phyloP scores from a whole-genome alignment of 1,140 invertebrate genomes.

The Drosophila ficusphila region DNA sequence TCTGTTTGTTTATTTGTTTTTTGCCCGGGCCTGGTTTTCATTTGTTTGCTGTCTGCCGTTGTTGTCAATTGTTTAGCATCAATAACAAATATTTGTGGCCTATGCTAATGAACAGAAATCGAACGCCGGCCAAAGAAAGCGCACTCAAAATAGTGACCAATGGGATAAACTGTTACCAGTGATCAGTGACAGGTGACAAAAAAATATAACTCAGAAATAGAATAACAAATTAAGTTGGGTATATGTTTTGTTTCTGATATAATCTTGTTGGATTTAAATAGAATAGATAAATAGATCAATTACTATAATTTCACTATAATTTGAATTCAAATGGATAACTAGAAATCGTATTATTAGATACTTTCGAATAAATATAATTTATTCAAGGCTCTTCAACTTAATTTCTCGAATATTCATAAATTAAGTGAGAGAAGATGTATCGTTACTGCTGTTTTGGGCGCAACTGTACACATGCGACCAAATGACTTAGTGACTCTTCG shows the following conservation, averaged over 20 bases:
- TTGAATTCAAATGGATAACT: too few relatives aligned
- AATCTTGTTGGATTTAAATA: too few relatives aligned
- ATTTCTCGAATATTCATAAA: too few relatives aligned
- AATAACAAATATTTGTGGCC: constrained; percentile 73
- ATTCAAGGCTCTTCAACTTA: too few relatives aligned
- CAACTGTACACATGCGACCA: constrained; percentile 5
- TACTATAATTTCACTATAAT: too few relatives aligned
- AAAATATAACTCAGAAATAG: background rate
- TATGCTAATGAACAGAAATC: constrained; percentile 71
- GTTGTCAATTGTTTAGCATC: constrained; percentile 72
- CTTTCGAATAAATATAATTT: too few relatives aligned
- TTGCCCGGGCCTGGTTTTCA: constrained; percentile 20
- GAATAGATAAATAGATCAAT: too few relatives aligned
- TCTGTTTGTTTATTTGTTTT: constrained; percentile 33
- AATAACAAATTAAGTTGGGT: too few relatives aligned
- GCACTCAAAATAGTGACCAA: background rate
- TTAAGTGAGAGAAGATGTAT: too few relatives aligned
- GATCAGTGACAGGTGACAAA: background rate
- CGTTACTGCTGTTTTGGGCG: background rate
- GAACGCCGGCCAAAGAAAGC: constrained; percentile 46
- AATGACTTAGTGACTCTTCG: constrained; percentile 29
- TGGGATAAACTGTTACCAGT: background rate
- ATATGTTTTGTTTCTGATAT: too few relatives aligned
- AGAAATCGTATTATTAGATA: too few relatives aligned
- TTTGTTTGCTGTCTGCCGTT: constrained; percentile 40